Conservation (phyloP, 1,140 invertebrate species). For the Megalopta genalis region DNA sequence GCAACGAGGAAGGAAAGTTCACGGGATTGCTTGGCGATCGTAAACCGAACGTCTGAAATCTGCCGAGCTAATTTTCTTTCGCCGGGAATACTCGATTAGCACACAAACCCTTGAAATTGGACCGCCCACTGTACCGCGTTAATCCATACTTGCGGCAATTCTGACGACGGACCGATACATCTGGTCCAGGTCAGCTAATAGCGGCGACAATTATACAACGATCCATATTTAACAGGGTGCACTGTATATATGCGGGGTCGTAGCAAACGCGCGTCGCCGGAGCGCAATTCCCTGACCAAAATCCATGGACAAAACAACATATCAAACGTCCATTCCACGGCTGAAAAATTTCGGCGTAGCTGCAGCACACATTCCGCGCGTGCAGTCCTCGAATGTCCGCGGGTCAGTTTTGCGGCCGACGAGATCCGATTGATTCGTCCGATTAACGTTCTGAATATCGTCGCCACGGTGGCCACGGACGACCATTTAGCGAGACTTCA, state of each 20-base stretch:
- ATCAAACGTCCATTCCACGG: slow-evolving; percentile 48
- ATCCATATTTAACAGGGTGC: slow-evolving; percentile 50
- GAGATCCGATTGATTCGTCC: slow-evolving; percentile 68
- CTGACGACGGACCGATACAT: slow-evolving; percentile 4
- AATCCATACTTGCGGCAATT: slow-evolving; percentile 25
- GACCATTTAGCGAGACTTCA: slow-evolving; percentile 55
- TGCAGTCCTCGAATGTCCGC: slow-evolving; percentile 35
- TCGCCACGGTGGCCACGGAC: slow-evolving; percentile 53
- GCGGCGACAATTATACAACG: slow-evolving; percentile 46
- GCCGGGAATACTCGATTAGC: not conserved
- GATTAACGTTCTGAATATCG: slow-evolving; percentile 71
- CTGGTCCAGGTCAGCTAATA: slow-evolving; percentile 31
- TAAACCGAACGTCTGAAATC: too few species aligned
- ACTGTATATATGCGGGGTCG: not conserved
- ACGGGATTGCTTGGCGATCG: too few species aligned
- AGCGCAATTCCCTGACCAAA: slow-evolving; percentile 41
- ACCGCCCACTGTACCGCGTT: not conserved
- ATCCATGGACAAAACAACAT: slow-evolving; percentile 46
- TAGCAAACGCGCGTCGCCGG: slow-evolving; percentile 4
- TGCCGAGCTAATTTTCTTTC: not conserved
- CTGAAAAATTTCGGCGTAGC: slow-evolving; percentile 39
- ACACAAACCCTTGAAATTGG: not conserved
- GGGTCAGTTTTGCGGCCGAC: slow-evolving; percentile 60
- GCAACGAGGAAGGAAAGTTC: too few species aligned
- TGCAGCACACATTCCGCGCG: slow-evolving; percentile 35